Evolutionary conservation across 2,797 vertebrate genomes (phyloP).

Genomic region (Hippocampus kuda): DNA sequence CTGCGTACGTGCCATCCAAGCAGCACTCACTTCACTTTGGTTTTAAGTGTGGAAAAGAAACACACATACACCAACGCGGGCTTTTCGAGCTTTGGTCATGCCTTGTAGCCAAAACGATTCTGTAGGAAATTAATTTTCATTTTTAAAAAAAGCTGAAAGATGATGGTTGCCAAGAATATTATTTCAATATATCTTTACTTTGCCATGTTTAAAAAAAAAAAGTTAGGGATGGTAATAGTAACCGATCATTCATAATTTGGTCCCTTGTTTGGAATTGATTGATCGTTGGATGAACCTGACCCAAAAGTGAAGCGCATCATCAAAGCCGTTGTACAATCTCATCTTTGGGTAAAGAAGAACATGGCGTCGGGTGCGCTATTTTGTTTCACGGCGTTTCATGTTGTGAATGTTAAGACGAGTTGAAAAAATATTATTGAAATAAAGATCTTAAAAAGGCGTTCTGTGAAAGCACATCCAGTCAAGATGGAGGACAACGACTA

Average conservation of each 20-base stretch:
- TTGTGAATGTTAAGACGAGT: neutral
- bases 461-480: too few relatives aligned
- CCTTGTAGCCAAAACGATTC: conserved; percentile 10
- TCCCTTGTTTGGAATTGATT: neutral
- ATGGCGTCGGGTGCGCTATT: too few relatives aligned
- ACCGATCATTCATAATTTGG: too few relatives aligned
- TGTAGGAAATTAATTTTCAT: too few relatives aligned
- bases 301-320: neutral
- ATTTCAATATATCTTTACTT: too few relatives aligned
- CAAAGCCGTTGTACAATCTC: too few relatives aligned
- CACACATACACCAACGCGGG: neutral
- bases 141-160: too few relatives aligned
- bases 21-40: conserved; percentile 3
- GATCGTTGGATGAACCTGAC: neutral
- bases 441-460: too few relatives aligned
- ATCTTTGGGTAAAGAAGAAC: neutral
- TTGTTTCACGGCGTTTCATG: neutral
- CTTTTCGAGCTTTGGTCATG: neutral
- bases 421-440: neutral
- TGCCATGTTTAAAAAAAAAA: too few relatives aligned
- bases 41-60: conserved; percentile 9
- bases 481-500: too few relatives aligned
- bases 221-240: too few relatives aligned
- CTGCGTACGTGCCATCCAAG: neutral
- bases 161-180: too few relatives aligned